phyloP scores from a whole-genome alignment of 2,797 vertebrate species.

The Odontamblyopus lacepedii region DNA sequence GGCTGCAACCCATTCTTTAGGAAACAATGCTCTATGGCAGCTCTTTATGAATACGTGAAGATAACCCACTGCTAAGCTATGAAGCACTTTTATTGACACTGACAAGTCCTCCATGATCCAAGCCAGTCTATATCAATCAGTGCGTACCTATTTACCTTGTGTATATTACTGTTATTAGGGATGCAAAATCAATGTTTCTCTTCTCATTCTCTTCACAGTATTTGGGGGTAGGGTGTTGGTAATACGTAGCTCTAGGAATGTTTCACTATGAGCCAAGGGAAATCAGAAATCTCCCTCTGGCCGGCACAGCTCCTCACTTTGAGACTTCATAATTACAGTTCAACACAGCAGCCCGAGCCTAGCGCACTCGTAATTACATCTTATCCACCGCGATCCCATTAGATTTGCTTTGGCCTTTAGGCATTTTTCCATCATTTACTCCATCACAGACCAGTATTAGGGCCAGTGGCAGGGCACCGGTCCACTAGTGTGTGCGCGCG shows the following conservation, averaged over 20 bases:
- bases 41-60: no score
- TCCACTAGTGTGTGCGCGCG: slow-evolving; percentile 52
- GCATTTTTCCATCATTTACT: slow-evolving; percentile 73
- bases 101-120: neutral
- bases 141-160: neutral
- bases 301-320: slow-evolving; percentile 54
- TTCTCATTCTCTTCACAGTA: neutral
- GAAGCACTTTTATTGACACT: neutral
- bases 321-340: slow-evolving; percentile 72
- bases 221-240: neutral
- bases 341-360: slow-evolving; percentile 40
- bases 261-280: slow-evolving; percentile 61
- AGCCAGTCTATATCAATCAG: neutral
- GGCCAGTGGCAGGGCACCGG: slow-evolving; percentile 50
- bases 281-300: slow-evolving; percentile 69
- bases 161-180: no score
- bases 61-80: no score
- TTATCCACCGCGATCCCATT: slow-evolving; percentile 65
- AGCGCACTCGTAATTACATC: slow-evolving; percentile 66
- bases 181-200: neutral
- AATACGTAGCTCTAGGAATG: slow-evolving; percentile 40
- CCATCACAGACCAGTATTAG: slow-evolving; percentile 59
- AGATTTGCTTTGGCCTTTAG: slow-evolving; percentile 64
- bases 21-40: no score
- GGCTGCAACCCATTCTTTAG: no score